These are phyloP conservation scores for Psophia crepitans DNA, from an alignment of 2,113 vertebrate species.

Conservation along the genomic window DNA sequence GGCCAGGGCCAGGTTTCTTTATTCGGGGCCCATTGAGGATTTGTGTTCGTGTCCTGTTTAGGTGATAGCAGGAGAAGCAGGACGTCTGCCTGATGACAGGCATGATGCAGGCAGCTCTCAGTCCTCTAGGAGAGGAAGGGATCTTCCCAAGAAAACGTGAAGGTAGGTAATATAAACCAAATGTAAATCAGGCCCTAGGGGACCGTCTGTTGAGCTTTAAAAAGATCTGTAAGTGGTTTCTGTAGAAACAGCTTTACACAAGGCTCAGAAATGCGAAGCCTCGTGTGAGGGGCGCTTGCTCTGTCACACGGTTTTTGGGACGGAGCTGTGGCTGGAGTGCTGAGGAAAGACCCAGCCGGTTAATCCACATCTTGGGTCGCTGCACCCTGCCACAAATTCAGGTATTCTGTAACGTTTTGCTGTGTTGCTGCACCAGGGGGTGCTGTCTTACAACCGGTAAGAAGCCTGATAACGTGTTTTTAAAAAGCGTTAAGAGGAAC, in stretches of 20 bases:
- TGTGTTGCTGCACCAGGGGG: constrained; percentile 9
- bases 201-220: background rate
- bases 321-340: background rate
- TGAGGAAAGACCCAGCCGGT: background rate
- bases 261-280: background rate
- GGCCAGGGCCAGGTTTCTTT: background rate
- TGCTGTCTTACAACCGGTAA: constrained; percentile 6
- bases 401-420: background rate
- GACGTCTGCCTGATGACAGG: background rate
- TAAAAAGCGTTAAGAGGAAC: background rate
- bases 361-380: background rate
- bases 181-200: background rate
- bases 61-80: background rate
- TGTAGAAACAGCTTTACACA: background rate
- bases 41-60: background rate
- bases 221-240: background rate
- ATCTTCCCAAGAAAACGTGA: background rate
- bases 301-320: background rate
- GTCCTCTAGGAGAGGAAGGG: background rate
- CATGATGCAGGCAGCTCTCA: background rate
- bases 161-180: background rate
- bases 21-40: background rate
- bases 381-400: background rate
- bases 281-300: background rate
- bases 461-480: accelerated